Evolutionary conservation across 2,113 vertebrate genomes (phyloP).

Genomic region (Apteryx owenii): DNA sequence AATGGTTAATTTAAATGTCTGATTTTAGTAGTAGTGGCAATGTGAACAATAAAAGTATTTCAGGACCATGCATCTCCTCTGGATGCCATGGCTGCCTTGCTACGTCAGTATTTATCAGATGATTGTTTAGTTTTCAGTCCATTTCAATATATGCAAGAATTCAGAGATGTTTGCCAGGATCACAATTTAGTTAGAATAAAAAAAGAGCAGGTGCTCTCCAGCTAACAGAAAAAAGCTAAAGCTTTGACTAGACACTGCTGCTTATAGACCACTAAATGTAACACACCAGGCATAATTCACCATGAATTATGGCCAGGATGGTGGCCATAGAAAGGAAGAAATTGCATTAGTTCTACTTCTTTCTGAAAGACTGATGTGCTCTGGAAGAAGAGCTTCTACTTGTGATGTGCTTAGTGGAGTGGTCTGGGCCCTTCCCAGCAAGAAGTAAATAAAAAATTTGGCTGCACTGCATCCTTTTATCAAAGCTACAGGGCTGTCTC

Average conservation of each 20-base stretch:
- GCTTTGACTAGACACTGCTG: not conserved
- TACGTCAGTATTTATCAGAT: slow-evolving; percentile 14
- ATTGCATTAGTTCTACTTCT: not conserved
- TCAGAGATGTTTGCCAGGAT: not conserved
- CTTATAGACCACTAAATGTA: not conserved
- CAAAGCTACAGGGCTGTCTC: not conserved
- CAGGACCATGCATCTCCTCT: not conserved
- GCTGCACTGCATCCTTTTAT: not conserved
- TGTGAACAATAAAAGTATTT: not conserved
- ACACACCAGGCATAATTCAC: not conserved
- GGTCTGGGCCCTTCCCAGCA: not conserved
- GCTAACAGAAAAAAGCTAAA: not conserved
- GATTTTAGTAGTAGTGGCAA: not conserved
- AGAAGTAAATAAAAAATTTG: not conserved
- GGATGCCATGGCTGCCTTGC: not conserved
- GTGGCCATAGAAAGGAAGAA: not conserved
- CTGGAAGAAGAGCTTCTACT: not conserved
- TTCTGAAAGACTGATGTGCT: not conserved
- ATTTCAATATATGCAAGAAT: not conserved
- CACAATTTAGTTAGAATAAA: not conserved
- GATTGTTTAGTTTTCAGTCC: not conserved
- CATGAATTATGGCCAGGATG: not conserved
- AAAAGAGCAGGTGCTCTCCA: not conserved
- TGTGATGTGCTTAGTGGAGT: not conserved
- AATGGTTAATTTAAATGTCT: not conserved